Percentiles rank a stretch among this genome's conserved stretches.
Conservation (phyloP, 37 sponge, comb jelly and placozoan genomes). For the Spongilla lacustris region DNA sequence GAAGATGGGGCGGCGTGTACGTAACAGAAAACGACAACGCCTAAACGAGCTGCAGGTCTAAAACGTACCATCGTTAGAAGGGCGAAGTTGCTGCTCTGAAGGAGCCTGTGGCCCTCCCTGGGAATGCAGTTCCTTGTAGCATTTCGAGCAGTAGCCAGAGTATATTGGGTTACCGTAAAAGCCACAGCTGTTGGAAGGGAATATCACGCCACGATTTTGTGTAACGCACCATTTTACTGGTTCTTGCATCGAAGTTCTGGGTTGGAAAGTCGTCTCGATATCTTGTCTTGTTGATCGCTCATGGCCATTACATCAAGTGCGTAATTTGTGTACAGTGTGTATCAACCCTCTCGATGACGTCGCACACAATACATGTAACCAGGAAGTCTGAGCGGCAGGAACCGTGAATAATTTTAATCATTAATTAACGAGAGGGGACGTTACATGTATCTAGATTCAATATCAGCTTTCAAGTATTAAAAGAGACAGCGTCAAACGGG, state of each 20-base stretch:
- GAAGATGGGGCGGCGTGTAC: no score
- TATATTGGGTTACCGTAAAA: slow-evolving; percentile 88
- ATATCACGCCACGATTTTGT: background rate
- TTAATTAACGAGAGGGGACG: no score
- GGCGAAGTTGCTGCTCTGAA: background rate
- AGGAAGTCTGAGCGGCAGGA: no score
- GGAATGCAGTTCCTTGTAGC: slow-evolving; percentile 63
- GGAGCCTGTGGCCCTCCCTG: background rate
- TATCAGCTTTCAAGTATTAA: no score
- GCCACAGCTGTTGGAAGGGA: slow-evolving; percentile 64
- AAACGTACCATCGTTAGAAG: no score
- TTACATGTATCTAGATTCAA: no score
- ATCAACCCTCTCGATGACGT: no score
- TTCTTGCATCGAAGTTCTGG: slow-evolving; percentile 78
- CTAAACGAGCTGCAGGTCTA: no score
- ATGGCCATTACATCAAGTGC: background rate
- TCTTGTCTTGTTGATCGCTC: background rate
- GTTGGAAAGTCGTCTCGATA: slow-evolving; percentile 28
- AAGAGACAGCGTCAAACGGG: no score
- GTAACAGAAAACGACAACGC: no score
- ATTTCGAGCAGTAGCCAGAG: slow-evolving; percentile 89
- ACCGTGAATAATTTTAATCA: no score
- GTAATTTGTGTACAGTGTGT: background rate
- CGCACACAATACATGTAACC: no score
- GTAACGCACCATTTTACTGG: slow-evolving; percentile 22